Conservation (phyloP, 2,888 invertebrate species). For the Corbicula japonica region DNA sequence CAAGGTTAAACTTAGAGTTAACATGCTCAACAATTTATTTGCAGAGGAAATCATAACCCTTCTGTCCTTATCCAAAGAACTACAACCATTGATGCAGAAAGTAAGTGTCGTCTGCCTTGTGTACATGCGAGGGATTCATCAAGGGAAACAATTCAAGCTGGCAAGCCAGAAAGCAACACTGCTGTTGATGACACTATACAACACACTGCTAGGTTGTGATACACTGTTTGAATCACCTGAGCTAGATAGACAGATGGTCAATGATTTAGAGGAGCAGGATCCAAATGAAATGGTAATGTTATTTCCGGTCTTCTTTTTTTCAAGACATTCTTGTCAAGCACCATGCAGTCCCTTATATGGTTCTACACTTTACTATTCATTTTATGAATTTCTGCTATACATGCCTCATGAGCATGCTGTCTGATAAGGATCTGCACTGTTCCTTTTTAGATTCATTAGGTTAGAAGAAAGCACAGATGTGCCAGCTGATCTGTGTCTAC, state of each 20-base stretch:
- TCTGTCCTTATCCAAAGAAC: conserved; percentile 54
- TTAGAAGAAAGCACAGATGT: too few species aligned
- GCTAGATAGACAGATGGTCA: neutral
- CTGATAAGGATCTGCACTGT: too few species aligned
- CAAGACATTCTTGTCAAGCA: too few species aligned
- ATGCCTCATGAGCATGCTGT: too few species aligned
- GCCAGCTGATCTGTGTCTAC: too few species aligned
- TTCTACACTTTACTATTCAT: too few species aligned
- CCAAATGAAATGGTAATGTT: conserved; percentile 37
- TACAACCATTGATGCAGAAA: conserved; percentile 72
- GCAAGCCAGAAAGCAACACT: conserved; percentile 74
- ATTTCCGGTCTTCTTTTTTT: too few species aligned
- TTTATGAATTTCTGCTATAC: too few species aligned
- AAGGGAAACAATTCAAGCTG: conserved; percentile 41
- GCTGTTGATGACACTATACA: conserved; percentile 78
- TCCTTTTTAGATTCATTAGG: too few species aligned
- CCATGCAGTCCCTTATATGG: too few species aligned
- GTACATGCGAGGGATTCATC: conserved; percentile 58
- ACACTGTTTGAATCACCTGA: conserved; percentile 53
- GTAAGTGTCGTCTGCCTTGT: conserved; percentile 58
- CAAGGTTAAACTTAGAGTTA: neutral
- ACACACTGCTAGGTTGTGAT: conserved; percentile 75
- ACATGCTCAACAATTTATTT: conserved; percentile 30
- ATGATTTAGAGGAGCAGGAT: conserved; percentile 16
- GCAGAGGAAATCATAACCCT: conserved; percentile 77